Conservation (phyloP, 53 echinoderm and acorn worm species). For the Actinopyga echinites region DNA sequence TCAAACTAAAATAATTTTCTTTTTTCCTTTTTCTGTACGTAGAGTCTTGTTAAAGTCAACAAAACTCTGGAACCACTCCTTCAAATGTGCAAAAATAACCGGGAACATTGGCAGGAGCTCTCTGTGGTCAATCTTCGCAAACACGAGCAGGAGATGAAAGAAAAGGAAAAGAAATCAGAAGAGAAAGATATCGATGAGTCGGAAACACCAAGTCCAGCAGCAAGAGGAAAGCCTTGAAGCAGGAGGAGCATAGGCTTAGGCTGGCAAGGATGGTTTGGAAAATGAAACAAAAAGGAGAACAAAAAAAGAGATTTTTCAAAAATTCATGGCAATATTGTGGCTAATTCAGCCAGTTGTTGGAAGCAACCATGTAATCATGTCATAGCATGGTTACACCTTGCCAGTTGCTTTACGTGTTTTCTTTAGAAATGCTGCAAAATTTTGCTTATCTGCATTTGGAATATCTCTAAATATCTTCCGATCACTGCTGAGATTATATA, state of each 20-base stretch:
- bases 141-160: constrained; percentile 54
- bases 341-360: not conserved
- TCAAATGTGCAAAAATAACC: constrained; percentile 67
- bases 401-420: not conserved
- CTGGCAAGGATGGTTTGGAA: not conserved
- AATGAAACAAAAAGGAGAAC: too few relatives aligned
- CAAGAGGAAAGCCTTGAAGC: constrained; percentile 17
- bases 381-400: not conserved
- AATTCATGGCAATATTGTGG: constrained; percentile 25
- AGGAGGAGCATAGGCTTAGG: not conserved
- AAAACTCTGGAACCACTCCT: constrained; percentile 72
- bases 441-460: too few relatives aligned
- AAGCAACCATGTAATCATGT: not conserved
- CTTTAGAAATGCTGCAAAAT: constrained; percentile 3
- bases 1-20: not conserved
- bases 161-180: constrained; percentile 57
- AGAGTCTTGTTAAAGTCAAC: constrained; percentile 71
- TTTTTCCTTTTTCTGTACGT: not conserved
- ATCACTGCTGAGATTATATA: too few relatives aligned
- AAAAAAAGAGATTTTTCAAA: not conserved
- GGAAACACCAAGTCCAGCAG: constrained; percentile 57
- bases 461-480: too few relatives aligned
- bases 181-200: constrained; percentile 98
- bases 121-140: constrained; percentile 60
- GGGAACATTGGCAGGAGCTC: constrained; percentile 80